A percentile compares a stretch with the other conserved stretches of the same genome.
These are phyloP conservation scores for Actinopyga echinites DNA, from an alignment of 53 echinoderm and acorn worm species.

Conservation along the genomic window DNA sequence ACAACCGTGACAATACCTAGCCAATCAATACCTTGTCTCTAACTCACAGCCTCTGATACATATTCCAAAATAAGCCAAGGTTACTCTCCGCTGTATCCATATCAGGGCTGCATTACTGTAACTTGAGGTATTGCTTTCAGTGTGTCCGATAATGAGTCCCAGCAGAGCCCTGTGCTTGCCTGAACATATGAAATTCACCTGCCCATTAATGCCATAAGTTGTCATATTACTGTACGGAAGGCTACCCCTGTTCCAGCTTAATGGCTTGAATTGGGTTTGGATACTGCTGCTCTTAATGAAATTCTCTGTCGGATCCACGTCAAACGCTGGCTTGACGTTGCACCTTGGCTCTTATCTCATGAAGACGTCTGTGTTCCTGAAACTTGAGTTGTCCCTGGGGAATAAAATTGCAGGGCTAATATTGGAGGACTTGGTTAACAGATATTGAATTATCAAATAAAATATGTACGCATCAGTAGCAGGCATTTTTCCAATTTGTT, in stretches of 20 bases:
- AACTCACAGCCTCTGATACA: neutral
- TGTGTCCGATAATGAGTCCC: neutral
- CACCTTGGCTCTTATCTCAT: constrained; percentile 58
- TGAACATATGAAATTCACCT: constrained; percentile 18
- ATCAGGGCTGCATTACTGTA: neutral
- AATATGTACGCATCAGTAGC: too few species aligned
- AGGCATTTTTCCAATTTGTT: too few species aligned
- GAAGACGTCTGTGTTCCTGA: constrained; percentile 96
- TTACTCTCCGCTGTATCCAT: neutral
- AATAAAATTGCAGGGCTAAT: constrained; percentile 13
- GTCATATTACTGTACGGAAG: constrained; percentile 21
- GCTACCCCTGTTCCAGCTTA: constrained; percentile 1
- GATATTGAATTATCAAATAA: constrained; percentile 6
- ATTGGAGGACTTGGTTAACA: neutral
- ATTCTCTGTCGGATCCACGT: constrained; percentile 8
- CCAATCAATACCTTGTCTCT: neutral
- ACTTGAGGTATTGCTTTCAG: neutral
- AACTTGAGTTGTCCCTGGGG: constrained; percentile 96
- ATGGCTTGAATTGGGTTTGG: constrained; percentile 14
- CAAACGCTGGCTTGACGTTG: neutral
- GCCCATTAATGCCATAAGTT: constrained; percentile 29
- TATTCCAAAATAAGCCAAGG: constrained; percentile 13
- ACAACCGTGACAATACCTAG: neutral
- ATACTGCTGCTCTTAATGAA: constrained; percentile 23
- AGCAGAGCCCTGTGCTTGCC: neutral